Evolutionary conservation across 2,888 invertebrate genomes (phyloP).

Genomic region (Nebria salina): DNA sequence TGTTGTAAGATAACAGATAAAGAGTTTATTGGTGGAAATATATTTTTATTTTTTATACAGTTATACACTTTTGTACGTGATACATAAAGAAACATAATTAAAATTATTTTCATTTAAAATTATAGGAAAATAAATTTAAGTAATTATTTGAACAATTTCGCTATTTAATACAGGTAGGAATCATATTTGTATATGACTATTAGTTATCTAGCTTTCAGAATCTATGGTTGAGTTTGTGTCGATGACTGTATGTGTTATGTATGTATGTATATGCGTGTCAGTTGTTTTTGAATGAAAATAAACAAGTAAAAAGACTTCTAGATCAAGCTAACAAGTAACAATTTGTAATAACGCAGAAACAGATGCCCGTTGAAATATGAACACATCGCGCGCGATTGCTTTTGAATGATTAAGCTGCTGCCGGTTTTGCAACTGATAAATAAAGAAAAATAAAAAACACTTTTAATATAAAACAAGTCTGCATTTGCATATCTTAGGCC

Average conservation of each 20-base stretch:
- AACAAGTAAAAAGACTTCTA: constrained; percentile 8
- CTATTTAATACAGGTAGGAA: too few species aligned
- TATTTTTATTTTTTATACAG: too few species aligned
- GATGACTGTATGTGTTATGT: background rate
- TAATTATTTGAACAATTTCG: too few species aligned
- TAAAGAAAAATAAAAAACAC: background rate
- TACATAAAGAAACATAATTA: too few species aligned
- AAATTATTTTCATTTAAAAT: too few species aligned
- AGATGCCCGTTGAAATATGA: constrained; percentile 3
- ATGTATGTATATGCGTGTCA: background rate
- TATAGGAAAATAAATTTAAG: too few species aligned
- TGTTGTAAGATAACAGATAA: too few species aligned
- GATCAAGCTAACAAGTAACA: constrained; percentile 3
- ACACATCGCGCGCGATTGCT: background rate
- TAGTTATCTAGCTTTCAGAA: too few species aligned
- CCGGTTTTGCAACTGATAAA: background rate
- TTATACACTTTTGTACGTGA: too few species aligned
- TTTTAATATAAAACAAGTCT: background rate
- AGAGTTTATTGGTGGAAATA: too few species aligned
- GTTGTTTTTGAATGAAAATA: background rate
- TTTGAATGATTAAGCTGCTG: background rate
- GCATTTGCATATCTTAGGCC: background rate
- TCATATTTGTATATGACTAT: too few species aligned
- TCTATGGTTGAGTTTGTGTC: background rate
- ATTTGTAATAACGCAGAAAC: constrained; percentile 4